These are phyloP conservation scores for Mayetiola destructor DNA, from an alignment of 2,888 invertebrate species.

Conservation along the genomic window DNA sequence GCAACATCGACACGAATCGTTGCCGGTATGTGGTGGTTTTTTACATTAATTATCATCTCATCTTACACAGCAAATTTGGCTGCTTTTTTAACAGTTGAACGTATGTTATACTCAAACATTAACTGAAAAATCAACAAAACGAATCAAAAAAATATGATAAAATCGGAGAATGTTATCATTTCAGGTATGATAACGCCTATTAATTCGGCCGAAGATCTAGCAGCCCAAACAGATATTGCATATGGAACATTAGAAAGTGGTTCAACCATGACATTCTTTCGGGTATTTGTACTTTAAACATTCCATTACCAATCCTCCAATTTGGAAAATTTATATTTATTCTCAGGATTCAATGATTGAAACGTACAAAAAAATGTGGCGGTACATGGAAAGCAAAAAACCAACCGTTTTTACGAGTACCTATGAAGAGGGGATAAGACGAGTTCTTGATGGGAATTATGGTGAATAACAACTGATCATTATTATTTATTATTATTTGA, in stretches of 20 bases:
- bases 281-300: slow-evolving; percentile 47
- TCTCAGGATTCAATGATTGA: slow-evolving; percentile 73
- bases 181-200: slow-evolving; percentile 87
- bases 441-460: slow-evolving; percentile 64
- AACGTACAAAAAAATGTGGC: slow-evolving; percentile 90
- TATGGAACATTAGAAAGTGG: slow-evolving; percentile 90
- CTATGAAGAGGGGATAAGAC: slow-evolving; percentile 80
- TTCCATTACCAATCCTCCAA: background rate
- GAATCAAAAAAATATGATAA: background rate
- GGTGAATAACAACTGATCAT: background rate
- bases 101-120: background rate
- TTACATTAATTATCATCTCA: slow-evolving; percentile 88
- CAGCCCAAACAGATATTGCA: slow-evolving; percentile 91
- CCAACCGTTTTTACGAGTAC: slow-evolving; percentile 75
- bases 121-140: background rate
- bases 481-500: background rate
- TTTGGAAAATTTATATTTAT: background rate
- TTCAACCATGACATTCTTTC: slow-evolving; percentile 87
- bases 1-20: slow-evolving; percentile 36
- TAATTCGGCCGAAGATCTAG: slow-evolving; percentile 87
- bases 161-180: background rate
- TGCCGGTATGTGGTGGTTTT: slow-evolving; percentile 87
- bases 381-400: slow-evolving; percentile 71
- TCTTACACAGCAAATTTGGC: slow-evolving; percentile 93
- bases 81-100: slow-evolving; percentile 77